Evolutionary conservation across 2,888 invertebrate species (phyloP).

Genomic region (Thymelicus sylvestris): DNA sequence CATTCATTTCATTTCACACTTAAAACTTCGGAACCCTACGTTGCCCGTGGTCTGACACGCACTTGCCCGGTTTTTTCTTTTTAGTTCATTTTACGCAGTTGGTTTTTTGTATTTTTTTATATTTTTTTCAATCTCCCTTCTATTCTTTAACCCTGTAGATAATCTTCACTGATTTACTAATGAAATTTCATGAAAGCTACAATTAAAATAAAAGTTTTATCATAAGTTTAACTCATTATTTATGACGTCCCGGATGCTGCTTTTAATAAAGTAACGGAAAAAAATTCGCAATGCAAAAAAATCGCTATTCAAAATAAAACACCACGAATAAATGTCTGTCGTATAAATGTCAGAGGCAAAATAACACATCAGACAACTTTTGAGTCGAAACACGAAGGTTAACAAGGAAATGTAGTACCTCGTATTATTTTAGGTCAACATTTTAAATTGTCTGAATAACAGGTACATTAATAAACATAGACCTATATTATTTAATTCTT

Average conservation of each 20-base stretch:
- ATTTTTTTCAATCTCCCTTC: no score
- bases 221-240: not conserved
- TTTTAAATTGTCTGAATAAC: not conserved
- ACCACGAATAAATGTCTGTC: not conserved
- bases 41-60: no score
- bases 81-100: no score
- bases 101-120: no score
- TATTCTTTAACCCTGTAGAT: no score
- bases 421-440: not conserved
- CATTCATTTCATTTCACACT: no score
- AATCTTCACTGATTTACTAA: no score
- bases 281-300: not conserved
- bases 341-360: constrained; percentile 1
- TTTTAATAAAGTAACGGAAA: not conserved
- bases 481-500: no score
- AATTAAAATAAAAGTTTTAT: not conserved
- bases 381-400: not conserved
- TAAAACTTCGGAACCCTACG: no score
- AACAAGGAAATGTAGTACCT: not conserved
- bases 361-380: not conserved
- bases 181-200: no score
- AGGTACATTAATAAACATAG: not conserved
- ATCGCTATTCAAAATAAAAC: not conserved
- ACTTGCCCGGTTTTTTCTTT: no score
- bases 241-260: not conserved